Evolutionary conservation across 2,888 invertebrate genomes (phyloP), one percentile per base, ranked within the genome.

Genomic region (Mythimna loreyi): DNA sequence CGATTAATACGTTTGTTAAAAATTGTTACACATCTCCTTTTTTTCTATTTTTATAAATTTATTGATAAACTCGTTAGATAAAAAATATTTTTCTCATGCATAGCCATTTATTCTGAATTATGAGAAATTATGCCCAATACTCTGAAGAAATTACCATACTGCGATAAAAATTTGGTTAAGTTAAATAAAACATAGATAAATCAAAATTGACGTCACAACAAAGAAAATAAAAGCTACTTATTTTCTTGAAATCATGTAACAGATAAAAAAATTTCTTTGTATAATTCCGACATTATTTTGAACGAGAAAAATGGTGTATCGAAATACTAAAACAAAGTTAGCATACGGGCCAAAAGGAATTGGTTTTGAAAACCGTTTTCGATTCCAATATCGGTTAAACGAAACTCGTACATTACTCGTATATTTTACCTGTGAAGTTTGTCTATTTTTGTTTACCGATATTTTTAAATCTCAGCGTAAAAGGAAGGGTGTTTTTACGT

Each of bases 301-400:
- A 23, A 43, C 16, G 33, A 59, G 25, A 61, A 74, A 61, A 64
- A 60, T 63, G 11, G 16, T 63, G 57, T 11, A 47, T 43, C 28
- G 25, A 67, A 45, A 55, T 28, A 33, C 55, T 19, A 52, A 30
- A 67, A 49, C 50, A 64, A n/a, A 57, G 43, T 64, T 36, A 49
- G 40, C 56, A 47, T 59, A 40, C 28, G 40, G 36, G 8, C 33
- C 30, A 6, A 57, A 61, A 49, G 23, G 50, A 61, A 68, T 77
- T 59, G 61, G 72, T 56, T 78, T 78, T 57, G 43, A 66, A 78
- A 78, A 62, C 55, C 57, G 69, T 61, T 57, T 45, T 61, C 64
- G 52, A 75, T 59, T 69, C 59, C 49, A n/a, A 45, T 55, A 45
- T 9, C 13, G 6, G 55, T 45, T 50, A 55, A 62, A 76, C 58